Conservation (phyloP, 2,113 vertebrate genomes). For the Girardinichthys multiradiatus region DNA sequence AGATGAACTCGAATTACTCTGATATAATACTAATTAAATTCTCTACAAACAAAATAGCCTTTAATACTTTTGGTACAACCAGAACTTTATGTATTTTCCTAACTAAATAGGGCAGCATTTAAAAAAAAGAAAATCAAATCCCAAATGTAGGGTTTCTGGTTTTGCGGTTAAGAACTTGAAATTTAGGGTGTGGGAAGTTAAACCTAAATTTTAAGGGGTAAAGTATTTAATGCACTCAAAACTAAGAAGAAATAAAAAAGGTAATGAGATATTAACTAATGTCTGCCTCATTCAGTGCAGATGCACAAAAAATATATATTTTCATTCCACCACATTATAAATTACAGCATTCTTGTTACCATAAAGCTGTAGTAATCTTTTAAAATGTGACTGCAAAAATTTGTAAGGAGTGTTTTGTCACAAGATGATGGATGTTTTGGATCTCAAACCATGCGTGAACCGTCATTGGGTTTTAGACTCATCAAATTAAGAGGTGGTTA, state of each 20-base stretch:
- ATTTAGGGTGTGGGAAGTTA: no score
- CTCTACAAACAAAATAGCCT: no score
- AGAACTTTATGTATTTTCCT: neutral
- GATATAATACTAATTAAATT: no score
- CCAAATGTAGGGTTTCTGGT: no score
- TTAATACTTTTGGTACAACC: neutral
- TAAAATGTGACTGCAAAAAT: neutral
- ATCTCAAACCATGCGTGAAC: neutral
- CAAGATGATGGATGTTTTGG: neutral
- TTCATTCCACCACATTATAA: neutral
- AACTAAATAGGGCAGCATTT: neutral
- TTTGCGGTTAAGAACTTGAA: no score
- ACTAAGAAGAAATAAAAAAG: neutral
- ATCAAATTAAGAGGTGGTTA: neutral
- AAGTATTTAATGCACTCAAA: neutral
- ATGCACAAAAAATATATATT: neutral
- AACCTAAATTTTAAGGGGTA: no score
- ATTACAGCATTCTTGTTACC: neutral
- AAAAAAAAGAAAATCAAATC: neutral
- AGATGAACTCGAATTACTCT: no score
- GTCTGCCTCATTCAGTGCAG: neutral
- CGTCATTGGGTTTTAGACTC: neutral
- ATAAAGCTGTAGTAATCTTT: neutral
- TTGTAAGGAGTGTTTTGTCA: neutral
- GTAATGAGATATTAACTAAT: neutral